phyloP scores from a whole-genome alignment of 2,888 invertebrate genomes.

The Thymelicus lineola region DNA sequence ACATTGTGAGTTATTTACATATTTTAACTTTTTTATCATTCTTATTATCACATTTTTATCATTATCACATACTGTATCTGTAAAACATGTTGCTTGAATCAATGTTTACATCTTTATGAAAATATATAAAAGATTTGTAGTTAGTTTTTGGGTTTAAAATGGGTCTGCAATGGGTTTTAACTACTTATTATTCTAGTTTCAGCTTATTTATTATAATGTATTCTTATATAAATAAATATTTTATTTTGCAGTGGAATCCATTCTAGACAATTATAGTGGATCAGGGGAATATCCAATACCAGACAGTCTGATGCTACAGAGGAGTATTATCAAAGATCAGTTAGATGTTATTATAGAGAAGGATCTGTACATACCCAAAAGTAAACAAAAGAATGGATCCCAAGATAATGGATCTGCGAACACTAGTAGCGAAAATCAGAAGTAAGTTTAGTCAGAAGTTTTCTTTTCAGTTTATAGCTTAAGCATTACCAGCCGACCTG shows the following conservation, averaged over 20 bases:
- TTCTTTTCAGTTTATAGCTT: not conserved
- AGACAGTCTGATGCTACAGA: constrained; percentile 74
- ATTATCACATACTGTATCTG: too few species aligned
- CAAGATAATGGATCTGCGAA: not conserved
- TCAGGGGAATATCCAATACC: constrained; percentile 84
- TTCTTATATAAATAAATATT: too few species aligned
- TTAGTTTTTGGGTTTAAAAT: too few species aligned
- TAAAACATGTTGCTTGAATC: too few species aligned
- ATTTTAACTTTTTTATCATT: not conserved
- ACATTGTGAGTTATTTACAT: constrained; percentile 86
- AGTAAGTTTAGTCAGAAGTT: not conserved
- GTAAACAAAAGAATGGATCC: constrained; percentile 32
- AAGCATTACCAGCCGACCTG: too few species aligned
- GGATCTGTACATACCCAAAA: constrained; percentile 60
- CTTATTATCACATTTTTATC: too few species aligned
- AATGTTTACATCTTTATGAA: too few species aligned
- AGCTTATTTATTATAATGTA: too few species aligned
- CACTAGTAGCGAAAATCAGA: not conserved
- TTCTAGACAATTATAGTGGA: constrained; percentile 79
- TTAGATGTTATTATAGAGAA: constrained; percentile 79
- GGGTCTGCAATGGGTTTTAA: too few species aligned
- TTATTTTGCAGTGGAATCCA: constrained; percentile 86
- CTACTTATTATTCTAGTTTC: too few species aligned
- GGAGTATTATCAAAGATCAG: constrained; percentile 86
- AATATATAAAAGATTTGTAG: too few species aligned